Evolutionary conservation across 2,888 invertebrate genomes (phyloP).

Genomic region (Spodoptera littoralis): DNA sequence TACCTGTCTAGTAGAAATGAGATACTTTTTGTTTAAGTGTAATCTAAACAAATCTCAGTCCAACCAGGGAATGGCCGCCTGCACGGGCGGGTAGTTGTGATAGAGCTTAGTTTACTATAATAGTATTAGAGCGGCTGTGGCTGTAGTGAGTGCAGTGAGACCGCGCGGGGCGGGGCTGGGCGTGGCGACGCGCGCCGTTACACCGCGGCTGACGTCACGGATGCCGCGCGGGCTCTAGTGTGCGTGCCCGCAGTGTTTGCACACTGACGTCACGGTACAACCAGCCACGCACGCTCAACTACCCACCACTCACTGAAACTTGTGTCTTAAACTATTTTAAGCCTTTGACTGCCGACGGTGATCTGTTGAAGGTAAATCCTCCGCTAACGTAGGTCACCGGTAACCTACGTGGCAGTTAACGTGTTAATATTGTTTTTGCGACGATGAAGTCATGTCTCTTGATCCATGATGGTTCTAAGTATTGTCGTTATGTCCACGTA

Average conservation of each 20-base stretch:
- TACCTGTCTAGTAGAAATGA: too few relatives aligned
- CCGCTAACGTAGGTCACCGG: too few relatives aligned
- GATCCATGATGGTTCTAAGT: too few relatives aligned
- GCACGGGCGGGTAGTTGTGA: neutral
- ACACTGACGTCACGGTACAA: slow-evolving; percentile 45
- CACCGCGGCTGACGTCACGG: slow-evolving; percentile 67
- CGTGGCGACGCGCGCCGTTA: slow-evolving; percentile 70
- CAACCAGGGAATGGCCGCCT: too few relatives aligned
- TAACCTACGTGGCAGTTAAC: too few relatives aligned
- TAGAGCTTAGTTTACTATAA: slow-evolving; percentile 27
- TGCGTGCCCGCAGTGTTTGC: slow-evolving; percentile 42
- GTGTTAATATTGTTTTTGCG: too few relatives aligned
- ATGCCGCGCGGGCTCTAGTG: slow-evolving; percentile 38
- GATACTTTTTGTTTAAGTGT: too few relatives aligned
- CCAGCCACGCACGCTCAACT: slow-evolving; percentile 14
- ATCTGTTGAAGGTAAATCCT: too few relatives aligned
- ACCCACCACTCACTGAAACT: slow-evolving; percentile 8
- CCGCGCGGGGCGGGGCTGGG: slow-evolving; percentile 80
- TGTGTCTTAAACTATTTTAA: neutral
- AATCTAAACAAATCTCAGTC: too few relatives aligned
- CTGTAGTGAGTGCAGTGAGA: slow-evolving; percentile 24
- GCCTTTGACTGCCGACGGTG: too few relatives aligned
- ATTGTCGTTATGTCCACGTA: too few relatives aligned
- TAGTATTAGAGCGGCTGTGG: slow-evolving; percentile 27
- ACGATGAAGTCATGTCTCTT: too few relatives aligned